Conservation (phyloP, 2,113 vertebrate genomes). For the Ia io region DNA sequence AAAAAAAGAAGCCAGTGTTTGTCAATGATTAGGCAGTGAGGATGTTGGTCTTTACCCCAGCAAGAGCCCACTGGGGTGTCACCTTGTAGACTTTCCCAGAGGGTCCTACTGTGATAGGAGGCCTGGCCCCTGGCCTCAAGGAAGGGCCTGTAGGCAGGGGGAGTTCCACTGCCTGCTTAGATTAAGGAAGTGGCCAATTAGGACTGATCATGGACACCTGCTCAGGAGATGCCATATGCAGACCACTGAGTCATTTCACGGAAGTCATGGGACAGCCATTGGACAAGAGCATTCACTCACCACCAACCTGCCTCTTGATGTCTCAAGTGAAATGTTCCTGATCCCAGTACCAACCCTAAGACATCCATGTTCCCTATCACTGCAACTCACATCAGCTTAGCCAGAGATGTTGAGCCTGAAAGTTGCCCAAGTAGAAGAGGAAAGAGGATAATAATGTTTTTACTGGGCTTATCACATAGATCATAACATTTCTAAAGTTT, state of each 20-base stretch:
- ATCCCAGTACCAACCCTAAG: slow-evolving; percentile 72
- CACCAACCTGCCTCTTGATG: slow-evolving; percentile 65
- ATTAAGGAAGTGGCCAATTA: slow-evolving; percentile 61
- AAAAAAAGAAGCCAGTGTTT: neutral
- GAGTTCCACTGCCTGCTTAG: neutral
- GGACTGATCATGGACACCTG: slow-evolving; percentile 66
- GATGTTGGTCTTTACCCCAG: neutral
- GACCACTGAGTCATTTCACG: slow-evolving; percentile 50
- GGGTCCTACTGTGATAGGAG: neutral
- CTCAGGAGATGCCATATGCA: slow-evolving; percentile 34
- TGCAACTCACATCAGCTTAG: slow-evolving; percentile 79
- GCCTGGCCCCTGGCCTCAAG: neutral
- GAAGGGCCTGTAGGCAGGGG: neutral
- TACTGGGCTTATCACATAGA: neutral
- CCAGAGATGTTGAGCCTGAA: slow-evolving; percentile 61
- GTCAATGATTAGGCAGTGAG: neutral
- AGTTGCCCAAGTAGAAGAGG: neutral
- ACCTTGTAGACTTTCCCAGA: rapidly evolving
- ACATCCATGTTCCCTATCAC: slow-evolving; percentile 69
- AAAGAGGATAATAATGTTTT: slow-evolving; percentile 52
- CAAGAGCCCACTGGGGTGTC: neutral
- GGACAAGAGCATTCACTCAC: slow-evolving; percentile 75
- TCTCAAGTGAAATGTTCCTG: slow-evolving; percentile 77
- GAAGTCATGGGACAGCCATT: slow-evolving; percentile 72
- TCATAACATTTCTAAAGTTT: neutral